Evolutionary conservation across 1,140 invertebrate species (phyloP), one percentile per base, ranked within the genome.

Genomic region (Cotesia vestalis): DNA sequence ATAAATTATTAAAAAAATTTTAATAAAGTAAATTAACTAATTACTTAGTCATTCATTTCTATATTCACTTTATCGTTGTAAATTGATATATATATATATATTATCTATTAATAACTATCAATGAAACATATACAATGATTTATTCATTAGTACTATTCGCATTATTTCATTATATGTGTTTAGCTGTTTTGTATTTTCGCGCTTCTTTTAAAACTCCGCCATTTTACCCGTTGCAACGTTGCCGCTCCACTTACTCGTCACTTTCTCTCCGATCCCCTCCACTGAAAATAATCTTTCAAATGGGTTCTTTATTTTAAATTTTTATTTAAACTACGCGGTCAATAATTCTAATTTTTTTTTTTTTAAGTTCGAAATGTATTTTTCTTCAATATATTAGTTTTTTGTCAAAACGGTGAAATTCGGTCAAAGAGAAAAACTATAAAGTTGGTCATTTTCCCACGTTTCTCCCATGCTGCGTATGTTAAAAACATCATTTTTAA

Each of bases 1-100:
- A 46, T n/a, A 72, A 72, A 72, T 55, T 66, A 40, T 66, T 72
- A 11, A 64, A 72, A 66, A 66, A 62, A 34, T 72, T 35, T 38
- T 12, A 64, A 36, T 64, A 60, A 53, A 34, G 6, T 53, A 11
- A 63, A 51, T 17, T 63, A n/a, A 40, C 63, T n/a, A 63, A 40
- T 40, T 8, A 9, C 1, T 27, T 27, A 40, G 38, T 40, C 38
- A 40, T 40, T 40, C 1, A 40, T 40, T 40, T 40, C 5, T 4
- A 8, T 9, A 40, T 8, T 40, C 38, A 40, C 9, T 40, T 40
- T 40, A 27, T 27, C 9, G 38, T 40, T 9, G 38, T 40, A 40
- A 40, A 40, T 40, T 8, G 4, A 40, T 40, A 5, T 5, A 8
- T 40, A 9, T 9, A 40, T 40, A 5, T 5, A 8, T 40, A 9